A percentile compares a stretch with the other conserved stretches of the same genome.
These are phyloP conservation scores for Chloroclystis v-ata DNA, from an alignment of 2,888 invertebrate genomes.

Conservation along the genomic window DNA sequence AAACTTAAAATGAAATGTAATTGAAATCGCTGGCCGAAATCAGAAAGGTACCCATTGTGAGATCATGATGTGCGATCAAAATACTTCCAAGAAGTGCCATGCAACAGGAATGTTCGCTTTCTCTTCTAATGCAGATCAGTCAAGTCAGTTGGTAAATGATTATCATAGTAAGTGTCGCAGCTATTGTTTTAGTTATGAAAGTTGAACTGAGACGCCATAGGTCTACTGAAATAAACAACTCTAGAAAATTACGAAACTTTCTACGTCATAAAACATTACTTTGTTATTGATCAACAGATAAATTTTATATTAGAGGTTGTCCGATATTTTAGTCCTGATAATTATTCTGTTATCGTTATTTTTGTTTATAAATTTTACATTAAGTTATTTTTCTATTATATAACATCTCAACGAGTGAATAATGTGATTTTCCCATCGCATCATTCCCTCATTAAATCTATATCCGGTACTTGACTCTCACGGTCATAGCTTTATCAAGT, in stretches of 20 bases:
- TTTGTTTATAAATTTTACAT: constrained; percentile 9
- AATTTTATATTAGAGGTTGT: too few species aligned
- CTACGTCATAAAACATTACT: not conserved
- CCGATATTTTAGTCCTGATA: too few species aligned
- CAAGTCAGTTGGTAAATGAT: constrained; percentile 64
- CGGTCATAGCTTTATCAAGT: constrained; percentile 5
- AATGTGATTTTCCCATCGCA: constrained; percentile 6
- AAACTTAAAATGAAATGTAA: constrained; percentile 56
- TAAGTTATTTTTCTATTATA: not conserved
- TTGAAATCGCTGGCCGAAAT: constrained; percentile 48
- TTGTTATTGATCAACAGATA: too few species aligned
- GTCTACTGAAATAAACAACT: constrained; percentile 14
- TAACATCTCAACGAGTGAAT: too few species aligned
- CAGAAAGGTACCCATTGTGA: constrained; percentile 65
- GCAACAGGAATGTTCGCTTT: constrained; percentile 60
- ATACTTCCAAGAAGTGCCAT: constrained; percentile 67
- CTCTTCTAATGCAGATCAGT: constrained; percentile 65
- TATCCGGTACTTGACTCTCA: constrained; percentile 12
- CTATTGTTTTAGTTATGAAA: constrained; percentile 63
- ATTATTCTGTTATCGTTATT: constrained; percentile 1
- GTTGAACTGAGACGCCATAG: constrained; percentile 30
- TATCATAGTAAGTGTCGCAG: constrained; percentile 67
- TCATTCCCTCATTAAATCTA: constrained; percentile 10
- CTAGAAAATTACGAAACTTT: constrained; percentile 8
- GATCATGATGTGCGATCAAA: constrained; percentile 59